Evolutionary conservation across 2,113 vertebrate genomes (phyloP), one percentile per base, ranked within the genome.

Genomic region (Bagarius yarrelli): DNA sequence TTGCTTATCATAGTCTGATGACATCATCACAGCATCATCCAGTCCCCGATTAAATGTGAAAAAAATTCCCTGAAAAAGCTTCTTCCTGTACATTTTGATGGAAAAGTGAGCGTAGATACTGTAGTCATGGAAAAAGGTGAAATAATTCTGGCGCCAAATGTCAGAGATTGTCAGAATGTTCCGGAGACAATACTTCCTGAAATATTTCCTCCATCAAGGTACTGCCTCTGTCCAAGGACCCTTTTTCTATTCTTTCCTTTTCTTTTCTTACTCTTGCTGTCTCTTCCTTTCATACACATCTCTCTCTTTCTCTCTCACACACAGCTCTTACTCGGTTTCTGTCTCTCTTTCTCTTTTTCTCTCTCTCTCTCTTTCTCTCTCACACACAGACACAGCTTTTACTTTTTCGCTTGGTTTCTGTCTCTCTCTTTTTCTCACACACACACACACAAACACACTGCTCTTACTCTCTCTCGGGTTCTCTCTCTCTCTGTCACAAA

Each of bases 161-260:
- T 78, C 13, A n/a, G 15, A 73, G 67, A 27, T 34, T 61, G 79
- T 72, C 69, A 81, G 57, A 13, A 21, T 56, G 64, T 74, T 25
- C 69, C 57, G 32, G 34, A 81, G 66, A 63, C 50, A 73, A 72
- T 34, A 85, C 75, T 79, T 82, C 69, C 55, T 63, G 55, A 75
- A 82, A 69, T 50, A 85, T 70, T 23, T 74, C 18, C 70, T 75
- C 61, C 14, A 32, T 47, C 25, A 56, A 71, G 63, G 44, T 71
- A 14, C 63, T 76, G 76, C 61, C 76, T 82, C 69, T 61, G 80
- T 76, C 55, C 79, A 78, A 81, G 34, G 25, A 76, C 69, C 50
- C 27, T 52, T 32, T 40, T 4, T 40, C 15, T 74, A 4, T 71
- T 40, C 27, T 4, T 36, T 47, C 19, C 19, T 1, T 4, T 78